A percentile compares a stretch with the other conserved stretches of the same genome.
Evolutionary conservation across 2,113 vertebrate genomes (phyloP).

Genomic region (Silurus glanis): DNA sequence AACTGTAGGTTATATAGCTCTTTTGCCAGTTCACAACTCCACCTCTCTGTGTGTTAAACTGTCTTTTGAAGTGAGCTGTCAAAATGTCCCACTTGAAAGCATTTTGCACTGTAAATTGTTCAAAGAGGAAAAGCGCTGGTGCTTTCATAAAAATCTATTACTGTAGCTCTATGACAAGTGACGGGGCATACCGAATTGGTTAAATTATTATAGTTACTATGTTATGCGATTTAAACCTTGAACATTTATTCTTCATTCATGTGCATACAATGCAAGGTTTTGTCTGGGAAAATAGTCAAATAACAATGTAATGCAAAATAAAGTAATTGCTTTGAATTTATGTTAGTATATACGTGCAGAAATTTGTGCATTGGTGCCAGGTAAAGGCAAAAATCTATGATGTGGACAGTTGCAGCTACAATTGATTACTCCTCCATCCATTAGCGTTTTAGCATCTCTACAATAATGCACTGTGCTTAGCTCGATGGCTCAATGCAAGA

Average conservation of each 20-base stretch:
- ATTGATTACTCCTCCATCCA: constrained; percentile 33
- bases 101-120: constrained; percentile 12
- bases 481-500: constrained; percentile 29
- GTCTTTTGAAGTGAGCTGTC: constrained; percentile 1
- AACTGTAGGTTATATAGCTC: background rate
- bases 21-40: background rate
- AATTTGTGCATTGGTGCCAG: constrained; percentile 9
- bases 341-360: constrained; percentile 11
- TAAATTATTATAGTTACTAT: constrained; percentile 6
- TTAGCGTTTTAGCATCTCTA: constrained; percentile 33
- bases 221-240: background rate
- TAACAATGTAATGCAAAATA: background rate
- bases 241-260: background rate
- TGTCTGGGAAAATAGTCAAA: background rate
- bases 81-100: constrained; percentile 13
- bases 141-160: constrained; percentile 11
- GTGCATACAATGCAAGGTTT: background rate
- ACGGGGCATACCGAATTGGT: background rate
- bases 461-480: constrained; percentile 29
- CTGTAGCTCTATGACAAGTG: constrained; percentile 17
- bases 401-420: constrained; percentile 20
- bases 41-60: constrained; percentile 1
- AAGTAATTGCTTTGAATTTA: background rate
- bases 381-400: constrained; percentile 29
- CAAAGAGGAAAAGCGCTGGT: constrained; percentile 1